Evolutionary conservation across 2,797 vertebrate species (phyloP).

Genomic region (Phalanger gymnotis): DNA sequence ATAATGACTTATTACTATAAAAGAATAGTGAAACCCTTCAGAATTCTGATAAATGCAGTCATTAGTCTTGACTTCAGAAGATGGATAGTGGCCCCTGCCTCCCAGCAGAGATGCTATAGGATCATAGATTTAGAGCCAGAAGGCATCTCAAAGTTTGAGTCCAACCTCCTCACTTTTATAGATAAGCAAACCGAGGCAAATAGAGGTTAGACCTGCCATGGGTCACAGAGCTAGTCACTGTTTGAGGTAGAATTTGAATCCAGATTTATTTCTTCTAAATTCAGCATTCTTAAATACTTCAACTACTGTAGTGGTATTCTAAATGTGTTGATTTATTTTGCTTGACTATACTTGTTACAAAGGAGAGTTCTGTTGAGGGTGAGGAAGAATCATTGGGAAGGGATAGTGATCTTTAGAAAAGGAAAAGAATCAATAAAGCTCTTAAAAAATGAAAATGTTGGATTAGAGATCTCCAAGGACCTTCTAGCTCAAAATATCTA

Average conservation of each 20-base stretch:
- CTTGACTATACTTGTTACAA: neutral
- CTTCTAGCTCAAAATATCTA: neutral
- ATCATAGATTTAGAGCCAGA: neutral
- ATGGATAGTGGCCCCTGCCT: neutral
- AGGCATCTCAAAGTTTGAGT: neutral
- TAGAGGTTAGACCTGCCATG: neutral
- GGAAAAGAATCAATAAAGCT: neutral
- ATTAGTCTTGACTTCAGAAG: neutral
- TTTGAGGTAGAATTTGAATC: neutral
- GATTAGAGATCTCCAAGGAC: neutral
- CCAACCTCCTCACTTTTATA: neutral
- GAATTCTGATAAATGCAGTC: neutral
- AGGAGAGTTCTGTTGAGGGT: neutral
- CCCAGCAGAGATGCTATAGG: neutral
- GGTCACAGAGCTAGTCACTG: neutral
- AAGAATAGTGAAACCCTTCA: neutral
- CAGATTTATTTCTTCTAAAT: neutral
- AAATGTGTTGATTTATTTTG: neutral
- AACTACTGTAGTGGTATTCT: neutral
- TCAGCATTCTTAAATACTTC: neutral
- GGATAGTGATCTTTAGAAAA: neutral
- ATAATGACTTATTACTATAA: neutral
- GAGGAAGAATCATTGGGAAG: neutral
- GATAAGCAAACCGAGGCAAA: neutral
- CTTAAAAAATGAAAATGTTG: neutral